Conservation (phyloP, 2,797 vertebrate genomes). For the Poecilia velifera region DNA sequence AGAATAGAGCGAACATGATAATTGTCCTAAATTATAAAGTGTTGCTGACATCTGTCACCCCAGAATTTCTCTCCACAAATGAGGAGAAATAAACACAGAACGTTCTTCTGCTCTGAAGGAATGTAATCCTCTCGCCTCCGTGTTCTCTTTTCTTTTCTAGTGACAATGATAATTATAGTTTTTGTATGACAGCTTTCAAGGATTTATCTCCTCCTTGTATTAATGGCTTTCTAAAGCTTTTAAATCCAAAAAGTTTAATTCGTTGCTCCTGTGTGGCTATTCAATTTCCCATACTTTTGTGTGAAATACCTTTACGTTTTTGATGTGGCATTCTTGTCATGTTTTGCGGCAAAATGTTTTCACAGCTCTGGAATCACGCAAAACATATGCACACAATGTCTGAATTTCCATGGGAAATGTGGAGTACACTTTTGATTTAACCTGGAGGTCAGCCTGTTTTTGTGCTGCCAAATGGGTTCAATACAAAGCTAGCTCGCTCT, state of each 20-base stretch:
- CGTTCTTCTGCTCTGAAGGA: constrained; percentile 79
- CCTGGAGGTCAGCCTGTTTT: constrained; percentile 42
- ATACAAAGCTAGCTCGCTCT: constrained; percentile 31
- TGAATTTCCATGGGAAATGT: constrained; percentile 20
- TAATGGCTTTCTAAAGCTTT: constrained; percentile 83
- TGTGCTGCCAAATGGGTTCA: constrained; percentile 39
- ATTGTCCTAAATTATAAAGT: constrained; percentile 83
- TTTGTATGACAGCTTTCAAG: constrained; percentile 84
- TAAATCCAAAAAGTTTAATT: constrained; percentile 86
- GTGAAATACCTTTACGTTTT: constrained; percentile 77
- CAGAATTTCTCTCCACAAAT: constrained; percentile 80
- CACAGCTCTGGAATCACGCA: constrained; percentile 14
- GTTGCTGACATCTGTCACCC: constrained; percentile 84
- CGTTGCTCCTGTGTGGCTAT: constrained; percentile 76
- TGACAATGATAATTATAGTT: constrained; percentile 85
- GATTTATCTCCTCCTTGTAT: constrained; percentile 84
- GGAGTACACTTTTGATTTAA: constrained; percentile 28
- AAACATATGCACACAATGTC: constrained; percentile 33
- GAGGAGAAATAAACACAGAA: constrained; percentile 84
- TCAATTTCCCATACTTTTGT: constrained; percentile 78
- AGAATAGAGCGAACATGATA: constrained; percentile 72
- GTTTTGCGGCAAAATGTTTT: constrained; percentile 44
- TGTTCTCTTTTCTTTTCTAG: constrained; percentile 83
- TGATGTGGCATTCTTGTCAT: constrained; percentile 61
- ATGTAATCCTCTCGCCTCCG: constrained; percentile 83